Conservation (phyloP, 2,113 vertebrate genomes). For the Saguinus midas region DNA sequence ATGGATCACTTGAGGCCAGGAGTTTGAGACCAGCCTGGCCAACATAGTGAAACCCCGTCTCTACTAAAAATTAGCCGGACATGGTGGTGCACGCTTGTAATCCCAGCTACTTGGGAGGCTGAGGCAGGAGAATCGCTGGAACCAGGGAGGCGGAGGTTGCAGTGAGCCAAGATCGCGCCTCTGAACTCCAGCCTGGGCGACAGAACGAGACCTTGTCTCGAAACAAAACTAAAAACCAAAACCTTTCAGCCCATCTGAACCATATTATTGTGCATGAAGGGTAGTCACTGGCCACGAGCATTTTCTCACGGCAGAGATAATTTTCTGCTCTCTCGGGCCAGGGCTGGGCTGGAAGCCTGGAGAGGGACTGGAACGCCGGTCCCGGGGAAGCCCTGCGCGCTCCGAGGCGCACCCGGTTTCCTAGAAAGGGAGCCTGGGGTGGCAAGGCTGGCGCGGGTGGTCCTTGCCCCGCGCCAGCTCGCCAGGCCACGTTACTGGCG, state of each 20-base stretch:
- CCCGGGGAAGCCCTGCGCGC: not conserved
- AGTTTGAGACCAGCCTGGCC: no score
- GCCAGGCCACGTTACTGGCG: fast-evolving
- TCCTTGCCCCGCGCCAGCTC: not conserved
- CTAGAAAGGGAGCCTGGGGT: not conserved
- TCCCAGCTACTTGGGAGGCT: no score
- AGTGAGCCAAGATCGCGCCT: no score
- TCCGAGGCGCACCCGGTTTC: not conserved
- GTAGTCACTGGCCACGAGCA: not conserved
- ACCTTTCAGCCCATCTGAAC: not conserved
- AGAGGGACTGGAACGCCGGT: not conserved
- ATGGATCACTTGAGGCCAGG: no score
- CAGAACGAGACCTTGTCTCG: no score
- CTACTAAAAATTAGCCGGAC: no score
- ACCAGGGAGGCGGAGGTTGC: no score
- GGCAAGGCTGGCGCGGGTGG: not conserved
- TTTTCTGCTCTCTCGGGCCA: not conserved
- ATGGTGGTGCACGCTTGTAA: no score
- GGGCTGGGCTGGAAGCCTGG: not conserved
- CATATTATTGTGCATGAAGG: not conserved
- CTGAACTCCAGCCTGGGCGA: no score
- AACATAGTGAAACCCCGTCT: no score
- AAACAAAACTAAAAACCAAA: no score
- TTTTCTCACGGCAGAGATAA: not conserved
- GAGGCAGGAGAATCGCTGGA: no score